phyloP scores from a whole-genome alignment of 2,888 invertebrate genomes.

The Anthoptus insignis region DNA sequence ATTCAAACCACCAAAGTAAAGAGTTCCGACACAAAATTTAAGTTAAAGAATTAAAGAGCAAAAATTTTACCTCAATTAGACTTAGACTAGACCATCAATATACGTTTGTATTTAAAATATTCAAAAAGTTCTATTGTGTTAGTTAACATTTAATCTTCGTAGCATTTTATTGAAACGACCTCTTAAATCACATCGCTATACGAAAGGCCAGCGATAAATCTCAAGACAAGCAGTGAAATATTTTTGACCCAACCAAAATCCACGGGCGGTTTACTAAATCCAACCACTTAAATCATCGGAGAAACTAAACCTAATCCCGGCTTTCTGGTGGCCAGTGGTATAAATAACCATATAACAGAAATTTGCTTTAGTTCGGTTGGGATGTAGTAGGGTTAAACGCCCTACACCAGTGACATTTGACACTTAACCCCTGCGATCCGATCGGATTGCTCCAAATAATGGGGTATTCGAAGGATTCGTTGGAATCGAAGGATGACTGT shows the following conservation, averaged over 20 bases:
- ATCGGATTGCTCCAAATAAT: constrained; percentile 44
- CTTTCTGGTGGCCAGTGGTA: constrained; percentile 6
- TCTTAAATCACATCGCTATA: no score
- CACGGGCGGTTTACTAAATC: constrained; percentile 15
- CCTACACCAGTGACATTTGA: constrained; percentile 40
- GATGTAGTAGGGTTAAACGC: constrained; percentile 27
- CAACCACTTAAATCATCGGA: constrained; percentile 31
- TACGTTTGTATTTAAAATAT: no score
- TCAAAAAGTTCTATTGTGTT: no score
- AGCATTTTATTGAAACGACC: no score
- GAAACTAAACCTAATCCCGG: constrained; percentile 31
- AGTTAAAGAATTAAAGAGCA: no score
- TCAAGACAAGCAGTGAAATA: constrained; percentile 11
- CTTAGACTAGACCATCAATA: no score
- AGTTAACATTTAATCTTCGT: no score
- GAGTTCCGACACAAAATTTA: no score
- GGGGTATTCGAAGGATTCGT: constrained; percentile 21
- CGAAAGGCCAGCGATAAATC: no score
- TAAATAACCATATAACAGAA: constrained; percentile 32
- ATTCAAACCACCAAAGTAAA: no score
- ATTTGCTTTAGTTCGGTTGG: constrained; percentile 22
- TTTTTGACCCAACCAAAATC: constrained; percentile 11
- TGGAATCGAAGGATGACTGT: constrained; percentile 14
- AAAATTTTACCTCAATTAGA: no score
- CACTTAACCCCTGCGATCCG: constrained; percentile 44